A percentile compares a stretch with the other conserved stretches of the same genome.
Evolutionary conservation across 1,140 invertebrate genomes (phyloP).

Genomic region (Temnothorax curvispinosus): DNA sequence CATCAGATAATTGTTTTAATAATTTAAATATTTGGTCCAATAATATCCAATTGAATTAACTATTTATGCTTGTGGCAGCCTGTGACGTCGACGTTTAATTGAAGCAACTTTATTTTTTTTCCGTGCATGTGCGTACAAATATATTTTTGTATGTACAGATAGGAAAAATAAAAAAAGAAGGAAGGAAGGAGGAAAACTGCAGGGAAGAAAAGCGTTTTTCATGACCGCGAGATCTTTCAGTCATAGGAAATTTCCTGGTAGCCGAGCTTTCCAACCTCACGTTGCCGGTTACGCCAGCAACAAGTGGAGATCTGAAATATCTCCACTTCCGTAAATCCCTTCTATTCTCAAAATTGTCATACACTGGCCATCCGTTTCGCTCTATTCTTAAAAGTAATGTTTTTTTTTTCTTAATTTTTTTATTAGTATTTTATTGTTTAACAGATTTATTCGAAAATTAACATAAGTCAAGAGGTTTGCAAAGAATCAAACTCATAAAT

Average conservation of each 20-base stretch:
- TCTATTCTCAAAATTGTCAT: conserved; percentile 55
- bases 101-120: no score
- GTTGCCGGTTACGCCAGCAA: conserved; percentile 69
- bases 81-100: no score
- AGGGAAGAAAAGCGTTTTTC: neutral
- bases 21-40: no score
- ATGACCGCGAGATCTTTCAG: conserved; percentile 49
- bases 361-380: neutral
- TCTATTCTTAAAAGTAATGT: neutral
- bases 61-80: no score
- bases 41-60: no score
- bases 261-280: conserved; percentile 63
- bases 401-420: neutral
- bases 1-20: no score
- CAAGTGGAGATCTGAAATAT: conserved; percentile 73
- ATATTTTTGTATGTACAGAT: neutral
- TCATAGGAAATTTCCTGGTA: conserved; percentile 64
- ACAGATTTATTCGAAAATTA: neutral
- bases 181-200: neutral
- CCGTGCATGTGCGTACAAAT: neutral
- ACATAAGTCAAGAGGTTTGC: no score
- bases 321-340: conserved; percentile 35
- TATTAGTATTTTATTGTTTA: conserved; percentile 1
- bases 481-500: no score
- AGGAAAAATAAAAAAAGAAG: neutral